Base-by-base conservation (phyloP, 2,797 vertebrate genomes). In the Microhierax caerulescens region DNA sequence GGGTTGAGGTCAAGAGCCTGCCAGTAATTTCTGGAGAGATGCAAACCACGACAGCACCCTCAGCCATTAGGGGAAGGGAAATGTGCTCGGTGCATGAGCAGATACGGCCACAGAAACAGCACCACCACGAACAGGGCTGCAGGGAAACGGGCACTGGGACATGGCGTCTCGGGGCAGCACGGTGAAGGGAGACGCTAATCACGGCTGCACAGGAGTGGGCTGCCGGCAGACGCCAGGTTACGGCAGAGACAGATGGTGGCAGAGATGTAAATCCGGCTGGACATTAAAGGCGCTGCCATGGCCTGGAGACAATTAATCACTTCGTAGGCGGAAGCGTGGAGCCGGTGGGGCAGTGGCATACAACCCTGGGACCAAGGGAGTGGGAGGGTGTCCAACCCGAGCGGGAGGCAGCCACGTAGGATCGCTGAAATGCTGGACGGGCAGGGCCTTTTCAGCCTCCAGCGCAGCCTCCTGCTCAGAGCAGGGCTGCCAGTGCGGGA, bases 41-140 rank as follows among this genome's bases (percentile, higher is more conserved):
- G 17, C 32, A 70, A 83, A 70, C 41, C 64, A 28, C 0, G 0
- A 41, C 27, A 63, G 41, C 1, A 5, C 36, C 13, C 48, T 56
- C 32, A 41, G 36, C 48, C 72, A 48, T 56, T 11, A 37, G 27
- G 69, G 11, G 48, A 76, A 82, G 48, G 50, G 87, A 27, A 56
- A 25, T 3, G 7, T 36, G 48, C 56, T 69, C 0, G 0, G 27
- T 36, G 72, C 32, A 24, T 11, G 22, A 56, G 56, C 63, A 82
- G 63, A 56, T 32, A 54, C 4, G 7, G 48, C 22, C 48, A 23
- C 54, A 54, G 34, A n/a, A 53, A 32, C 5, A 60, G 34, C 54
- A 60, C 47, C 4, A 3, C 37, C 39, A 4, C 18, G 10, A 74
- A 39, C 21, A 68, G 17, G 47, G 48, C 34, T 4, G 8, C 7